phyloP scores from a whole-genome alignment of 2,888 invertebrate species.

The Cryptocephalus moraei region DNA sequence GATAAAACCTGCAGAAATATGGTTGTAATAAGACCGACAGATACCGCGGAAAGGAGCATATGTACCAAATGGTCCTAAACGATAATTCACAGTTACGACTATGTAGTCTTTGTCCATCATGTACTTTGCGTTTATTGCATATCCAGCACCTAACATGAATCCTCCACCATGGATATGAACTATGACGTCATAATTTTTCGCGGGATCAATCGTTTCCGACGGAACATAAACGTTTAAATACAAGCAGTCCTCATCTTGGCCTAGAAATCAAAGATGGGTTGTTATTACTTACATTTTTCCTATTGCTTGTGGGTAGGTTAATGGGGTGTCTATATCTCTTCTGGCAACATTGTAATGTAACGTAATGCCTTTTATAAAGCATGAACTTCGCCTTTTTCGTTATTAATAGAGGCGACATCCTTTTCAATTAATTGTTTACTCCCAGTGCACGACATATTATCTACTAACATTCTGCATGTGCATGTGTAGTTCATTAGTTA shows the following conservation, averaged over 20 bases:
- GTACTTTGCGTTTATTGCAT: conserved; percentile 29
- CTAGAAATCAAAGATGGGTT: conserved; percentile 30
- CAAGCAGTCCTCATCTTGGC: conserved; percentile 53
- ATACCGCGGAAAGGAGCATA: not conserved
- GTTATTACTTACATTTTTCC: no score
- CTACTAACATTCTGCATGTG: no score
- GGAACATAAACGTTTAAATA: conserved; percentile 54
- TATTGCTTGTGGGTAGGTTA: no score
- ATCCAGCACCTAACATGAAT: conserved; percentile 40
- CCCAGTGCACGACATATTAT: no score
- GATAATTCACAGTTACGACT: conserved; percentile 30
- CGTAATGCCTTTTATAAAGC: no score
- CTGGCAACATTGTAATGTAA: no score
- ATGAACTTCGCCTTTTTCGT: no score
- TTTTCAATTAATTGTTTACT: no score
- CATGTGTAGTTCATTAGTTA: no score
- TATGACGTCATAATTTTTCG: conserved; percentile 35
- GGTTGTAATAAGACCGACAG: no score
- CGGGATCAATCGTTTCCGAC: conserved; percentile 32
- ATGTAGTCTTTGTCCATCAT: conserved; percentile 35
- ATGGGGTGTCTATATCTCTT: no score
- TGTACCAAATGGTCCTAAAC: conserved; percentile 27
- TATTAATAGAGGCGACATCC: no score
- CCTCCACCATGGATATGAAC: conserved; percentile 41
- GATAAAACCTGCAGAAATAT: conserved; percentile 31